phyloP scores from a whole-genome alignment of 2,797 vertebrate genomes.

The Sphenopsis melanotis region DNA sequence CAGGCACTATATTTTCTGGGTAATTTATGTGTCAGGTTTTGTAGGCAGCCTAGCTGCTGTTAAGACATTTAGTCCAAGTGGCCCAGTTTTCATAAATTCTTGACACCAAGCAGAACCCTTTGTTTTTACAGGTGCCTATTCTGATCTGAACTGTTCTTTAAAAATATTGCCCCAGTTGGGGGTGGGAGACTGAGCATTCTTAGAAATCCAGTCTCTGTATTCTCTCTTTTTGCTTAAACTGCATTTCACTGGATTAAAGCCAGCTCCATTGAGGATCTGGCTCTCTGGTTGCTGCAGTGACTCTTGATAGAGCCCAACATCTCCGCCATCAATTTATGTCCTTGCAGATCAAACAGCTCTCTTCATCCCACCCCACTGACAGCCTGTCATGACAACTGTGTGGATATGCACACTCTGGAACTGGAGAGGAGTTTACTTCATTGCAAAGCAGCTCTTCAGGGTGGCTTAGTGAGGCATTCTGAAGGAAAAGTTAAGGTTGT shows the following conservation, averaged over 20 bases:
- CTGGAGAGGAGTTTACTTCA: neutral
- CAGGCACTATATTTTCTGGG: neutral
- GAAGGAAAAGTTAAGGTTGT: neutral
- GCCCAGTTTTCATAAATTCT: constrained; percentile 26
- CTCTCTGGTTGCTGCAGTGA: neutral
- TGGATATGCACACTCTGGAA: neutral
- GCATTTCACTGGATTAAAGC: neutral
- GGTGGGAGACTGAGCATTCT: neutral
- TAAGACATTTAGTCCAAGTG: constrained; percentile 9
- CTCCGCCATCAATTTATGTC: constrained; percentile 32
- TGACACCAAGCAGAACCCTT: neutral
- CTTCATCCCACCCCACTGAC: constrained; percentile 39
- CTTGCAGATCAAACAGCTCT: constrained; percentile 33
- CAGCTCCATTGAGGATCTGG: neutral
- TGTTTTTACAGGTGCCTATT: constrained; percentile 48
- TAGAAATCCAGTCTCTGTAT: neutral
- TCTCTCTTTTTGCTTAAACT: neutral
- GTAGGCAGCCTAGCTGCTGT: constrained; percentile 3
- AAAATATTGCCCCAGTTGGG: neutral
- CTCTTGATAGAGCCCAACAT: neutral
- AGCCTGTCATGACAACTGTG: neutral
- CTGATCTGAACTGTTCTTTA: neutral
- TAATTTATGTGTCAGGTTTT: constrained; percentile 36
- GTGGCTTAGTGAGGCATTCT: neutral
- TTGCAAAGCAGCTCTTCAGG: constrained; percentile 15